phyloP scores from a whole-genome alignment of 2,113 vertebrate genomes.

The Felis chaus region DNA sequence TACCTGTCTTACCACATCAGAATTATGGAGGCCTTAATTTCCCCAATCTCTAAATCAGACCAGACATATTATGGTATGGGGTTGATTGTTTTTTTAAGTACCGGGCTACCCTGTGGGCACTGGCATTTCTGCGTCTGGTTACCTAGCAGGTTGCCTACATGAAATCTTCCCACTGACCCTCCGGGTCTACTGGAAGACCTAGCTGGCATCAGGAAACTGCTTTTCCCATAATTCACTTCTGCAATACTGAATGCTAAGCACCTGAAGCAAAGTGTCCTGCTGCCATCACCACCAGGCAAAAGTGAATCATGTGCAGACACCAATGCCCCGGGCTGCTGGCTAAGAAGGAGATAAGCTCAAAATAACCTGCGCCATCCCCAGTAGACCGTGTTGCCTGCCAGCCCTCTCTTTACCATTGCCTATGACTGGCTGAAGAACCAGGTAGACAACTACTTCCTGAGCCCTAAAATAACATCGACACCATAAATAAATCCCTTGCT shows the following conservation, averaged over 20 bases:
- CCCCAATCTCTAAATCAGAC: not conserved
- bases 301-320: constrained; percentile 58
- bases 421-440: constrained; percentile 37
- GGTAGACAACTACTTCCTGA: constrained; percentile 23
- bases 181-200: constrained; percentile 42
- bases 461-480: constrained; percentile 45
- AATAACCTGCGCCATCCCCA: constrained; percentile 50
- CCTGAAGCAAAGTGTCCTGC: constrained; percentile 43
- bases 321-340: not conserved
- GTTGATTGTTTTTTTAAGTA: constrained; percentile 22
- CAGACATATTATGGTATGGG: not conserved
- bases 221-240: constrained; percentile 44
- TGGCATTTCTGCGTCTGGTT: constrained; percentile 57
- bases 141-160: constrained; percentile 50
- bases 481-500: constrained; percentile 48
- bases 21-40: not conserved
- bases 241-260: constrained; percentile 19
- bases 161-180: constrained; percentile 61
- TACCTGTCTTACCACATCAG: not conserved
- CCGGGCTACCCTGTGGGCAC: not conserved
- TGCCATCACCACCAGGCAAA: constrained; percentile 32
- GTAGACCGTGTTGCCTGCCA: not conserved
- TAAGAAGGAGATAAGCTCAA: constrained; percentile 63
- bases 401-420: not conserved
- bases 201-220: not conserved